phyloP scores from a whole-genome alignment of 2,797 vertebrate species.

The Rhinoraja longicauda region DNA sequence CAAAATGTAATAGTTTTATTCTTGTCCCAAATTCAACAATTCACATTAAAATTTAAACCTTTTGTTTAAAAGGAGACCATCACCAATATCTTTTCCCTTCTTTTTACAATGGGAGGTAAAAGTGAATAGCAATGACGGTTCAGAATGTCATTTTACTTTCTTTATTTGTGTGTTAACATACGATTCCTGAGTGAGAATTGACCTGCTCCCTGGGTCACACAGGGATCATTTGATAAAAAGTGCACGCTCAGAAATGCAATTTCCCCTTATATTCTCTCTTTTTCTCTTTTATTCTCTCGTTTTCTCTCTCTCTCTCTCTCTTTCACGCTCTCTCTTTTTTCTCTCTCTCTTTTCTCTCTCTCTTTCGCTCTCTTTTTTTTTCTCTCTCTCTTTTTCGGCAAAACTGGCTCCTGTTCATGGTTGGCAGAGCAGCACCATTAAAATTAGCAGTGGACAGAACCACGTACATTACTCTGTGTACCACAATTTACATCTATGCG shows the following conservation, averaged over 20 bases:
- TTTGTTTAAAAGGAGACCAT: background rate
- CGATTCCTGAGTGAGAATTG: background rate
- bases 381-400: background rate
- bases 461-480: background rate
- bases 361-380: no score
- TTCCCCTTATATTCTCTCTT: background rate
- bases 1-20: background rate
- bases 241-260: background rate
- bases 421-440: background rate
- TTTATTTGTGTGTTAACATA: background rate
- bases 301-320: background rate
- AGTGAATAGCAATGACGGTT: background rate
- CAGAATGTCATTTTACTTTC: background rate
- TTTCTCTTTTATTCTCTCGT: no score
- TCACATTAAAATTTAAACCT: background rate
- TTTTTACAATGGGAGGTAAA: background rate
- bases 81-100: background rate
- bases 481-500: background rate
- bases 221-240: background rate
- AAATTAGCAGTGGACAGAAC: background rate
- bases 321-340: no score
- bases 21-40: slow-evolving; percentile 6
- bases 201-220: background rate
- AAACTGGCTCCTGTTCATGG: background rate
- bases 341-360: no score